Conservation (phyloP, 2,113 vertebrate species). For the Tiliqua scincoides region DNA sequence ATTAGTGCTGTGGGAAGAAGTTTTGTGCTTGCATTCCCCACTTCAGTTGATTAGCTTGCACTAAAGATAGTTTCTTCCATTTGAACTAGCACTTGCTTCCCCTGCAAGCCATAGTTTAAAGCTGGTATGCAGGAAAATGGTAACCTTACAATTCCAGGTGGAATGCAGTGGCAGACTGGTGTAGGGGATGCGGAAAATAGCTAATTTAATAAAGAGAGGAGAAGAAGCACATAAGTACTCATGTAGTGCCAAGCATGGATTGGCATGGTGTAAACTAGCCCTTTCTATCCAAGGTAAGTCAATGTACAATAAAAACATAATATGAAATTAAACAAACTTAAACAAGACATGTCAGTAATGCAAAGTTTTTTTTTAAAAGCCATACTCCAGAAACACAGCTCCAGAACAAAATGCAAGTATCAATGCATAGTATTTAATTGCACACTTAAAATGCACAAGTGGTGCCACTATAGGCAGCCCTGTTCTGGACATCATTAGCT, state of each 20-base stretch:
- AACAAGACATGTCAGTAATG: background rate
- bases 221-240: too few relatives aligned
- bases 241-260: background rate
- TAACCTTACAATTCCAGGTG: too few relatives aligned
- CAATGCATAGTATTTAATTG: background rate
- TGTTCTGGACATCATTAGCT: background rate
- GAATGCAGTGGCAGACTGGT: too few relatives aligned
- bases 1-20: too few relatives aligned
- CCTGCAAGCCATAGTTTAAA: too few relatives aligned
- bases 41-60: too few relatives aligned
- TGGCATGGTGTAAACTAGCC: background rate
- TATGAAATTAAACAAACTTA: background rate
- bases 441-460: background rate
- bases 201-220: too few relatives aligned
- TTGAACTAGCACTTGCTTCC: too few relatives aligned
- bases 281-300: background rate
- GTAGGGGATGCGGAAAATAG: too few relatives aligned
- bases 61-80: too few relatives aligned
- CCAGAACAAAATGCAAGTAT: background rate
- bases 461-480: background rate
- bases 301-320: background rate
- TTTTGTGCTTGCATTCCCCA: too few relatives aligned
- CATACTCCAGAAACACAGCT: background rate
- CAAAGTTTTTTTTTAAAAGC: background rate
- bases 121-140: too few relatives aligned